Percentiles rank a stretch among this genome's conserved stretches.
Evolutionary conservation across 92 coral and sea anemone genomes (phyloP).

Genomic region (Galaxea fascicularis): DNA sequence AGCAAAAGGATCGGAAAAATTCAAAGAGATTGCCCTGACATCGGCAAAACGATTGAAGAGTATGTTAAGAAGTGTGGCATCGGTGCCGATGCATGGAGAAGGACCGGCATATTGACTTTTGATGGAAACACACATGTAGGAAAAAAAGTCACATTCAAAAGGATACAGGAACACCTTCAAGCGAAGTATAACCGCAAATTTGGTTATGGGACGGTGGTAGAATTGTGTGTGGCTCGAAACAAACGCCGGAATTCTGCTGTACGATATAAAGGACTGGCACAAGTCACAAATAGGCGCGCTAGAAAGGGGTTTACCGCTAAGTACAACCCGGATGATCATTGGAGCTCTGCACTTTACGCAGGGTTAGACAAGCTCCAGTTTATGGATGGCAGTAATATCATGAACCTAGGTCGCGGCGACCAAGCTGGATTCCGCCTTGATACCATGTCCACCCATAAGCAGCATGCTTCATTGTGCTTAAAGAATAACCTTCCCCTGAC

Average conservation of each 20-base stretch:
- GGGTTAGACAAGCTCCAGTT: slow-evolving; percentile 54
- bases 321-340: slow-evolving; percentile 74
- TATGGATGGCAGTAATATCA: slow-evolving; percentile 53
- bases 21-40: slow-evolving; percentile 26
- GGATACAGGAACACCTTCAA: slow-evolving; percentile 64
- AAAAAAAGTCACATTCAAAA: neutral
- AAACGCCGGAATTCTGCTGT: slow-evolving; percentile 61
- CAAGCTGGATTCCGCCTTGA: slow-evolving; percentile 76
- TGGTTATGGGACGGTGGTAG: slow-evolving; percentile 71
- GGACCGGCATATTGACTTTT: slow-evolving; percentile 58
- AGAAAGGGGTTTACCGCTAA: slow-evolving; percentile 64
- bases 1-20: slow-evolving; percentile 48
- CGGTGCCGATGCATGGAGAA: slow-evolving; percentile 65
- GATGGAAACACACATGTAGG: slow-evolving; percentile 54
- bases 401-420: slow-evolving; percentile 74
- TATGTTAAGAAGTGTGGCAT: slow-evolving; percentile 50
- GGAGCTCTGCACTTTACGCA: slow-evolving; percentile 75
- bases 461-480: slow-evolving; percentile 53
- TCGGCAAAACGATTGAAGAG: slow-evolving; percentile 53
- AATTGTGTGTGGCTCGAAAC: slow-evolving; percentile 71
- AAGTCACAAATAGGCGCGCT: slow-evolving; percentile 44
- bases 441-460: slow-evolving; percentile 67
- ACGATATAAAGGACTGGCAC: slow-evolving; percentile 61
- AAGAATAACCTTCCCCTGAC: slow-evolving; percentile 62
- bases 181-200: slow-evolving; percentile 37